phyloP scores from a whole-genome alignment of 2,797 vertebrate genomes.

The Crenuchus spilurus region DNA sequence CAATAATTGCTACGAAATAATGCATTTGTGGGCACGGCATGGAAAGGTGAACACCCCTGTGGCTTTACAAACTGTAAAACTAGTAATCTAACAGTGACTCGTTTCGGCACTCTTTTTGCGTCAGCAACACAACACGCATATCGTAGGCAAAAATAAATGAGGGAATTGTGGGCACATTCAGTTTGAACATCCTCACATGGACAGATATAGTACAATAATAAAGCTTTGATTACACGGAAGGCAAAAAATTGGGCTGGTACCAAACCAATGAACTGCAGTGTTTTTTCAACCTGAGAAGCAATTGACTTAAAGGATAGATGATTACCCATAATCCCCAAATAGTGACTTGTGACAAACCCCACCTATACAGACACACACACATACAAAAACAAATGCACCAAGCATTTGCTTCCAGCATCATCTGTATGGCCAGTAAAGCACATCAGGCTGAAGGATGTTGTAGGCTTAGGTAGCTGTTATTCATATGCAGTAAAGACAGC shows the following conservation, averaged over 20 bases:
- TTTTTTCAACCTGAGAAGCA: conserved; percentile 81
- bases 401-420: conserved; percentile 55
- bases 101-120: conserved; percentile 30
- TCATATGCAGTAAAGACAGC: conserved; percentile 59
- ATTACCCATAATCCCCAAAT: conserved; percentile 63
- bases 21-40: neutral
- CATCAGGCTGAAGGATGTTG: conserved; percentile 60
- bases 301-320: conserved; percentile 64
- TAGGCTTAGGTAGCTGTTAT: conserved; percentile 45
- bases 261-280: conserved; percentile 68
- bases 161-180: conserved; percentile 61
- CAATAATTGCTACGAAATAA: neutral
- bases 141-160: conserved; percentile 60
- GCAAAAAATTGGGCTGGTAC: conserved; percentile 68
- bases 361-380: conserved; percentile 39
- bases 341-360: conserved; percentile 61
- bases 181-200: conserved; percentile 39
- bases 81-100: neutral
- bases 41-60: neutral
- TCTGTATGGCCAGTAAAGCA: conserved; percentile 54
- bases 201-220: conserved; percentile 55
- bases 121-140: conserved; percentile 61
- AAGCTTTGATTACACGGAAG: conserved; percentile 62
- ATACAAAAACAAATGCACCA: conserved; percentile 3
- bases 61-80: conserved; percentile 12